Base-by-base conservation (phyloP, 2,888 invertebrate species). In the Hoplodrina blanda region DNA sequence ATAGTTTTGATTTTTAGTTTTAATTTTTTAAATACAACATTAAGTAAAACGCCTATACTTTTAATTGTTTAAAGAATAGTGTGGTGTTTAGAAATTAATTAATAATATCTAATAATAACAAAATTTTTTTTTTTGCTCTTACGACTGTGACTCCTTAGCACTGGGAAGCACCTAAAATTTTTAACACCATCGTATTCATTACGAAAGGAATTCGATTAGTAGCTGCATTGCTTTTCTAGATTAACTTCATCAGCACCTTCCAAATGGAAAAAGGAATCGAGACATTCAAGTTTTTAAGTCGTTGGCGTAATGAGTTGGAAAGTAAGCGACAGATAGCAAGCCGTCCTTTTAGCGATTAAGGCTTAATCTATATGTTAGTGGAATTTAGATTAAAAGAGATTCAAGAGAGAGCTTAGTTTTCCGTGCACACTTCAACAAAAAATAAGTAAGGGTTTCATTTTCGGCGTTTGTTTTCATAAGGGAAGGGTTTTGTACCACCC, bases 221-320 rank as follows among this genome's bases (percentile, higher is more conserved):
- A 49, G 25, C 49, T 61, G 72, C 44, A 62, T 13, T 54, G 44
- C 17, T 54, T 60, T 52, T 10, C 19, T n/a, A 59, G 65, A 79
- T 75, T 41, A 77, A 79, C 64, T 64, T 52, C 44, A 49, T 30
- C 15, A 52, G 52, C 52, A 49, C 33, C 8, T 49, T 60, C 30
- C 62, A 56, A 69, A 75, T 62, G 60, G 55, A 62, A 69, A 80
- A 69, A 62, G 44, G 19, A 67, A 69, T 73, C 62, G 37, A 67
- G 60, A 59, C 67, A 68, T 66, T 25, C 8, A 66, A 69, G 53
- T 60, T 80, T 73, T 69, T 57, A 76, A 78, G 65, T 63, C 69
- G 19, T 20, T 10, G 19, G 33, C 50, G 33, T 49, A 76, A 76
- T 76, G 62, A 80, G 66, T 80, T 69, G 25, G 65, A 54, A 80